Evolutionary conservation across 2,888 invertebrate genomes (phyloP), one percentile per base, ranked within the genome.

Genomic region (Nomada fucata): DNA sequence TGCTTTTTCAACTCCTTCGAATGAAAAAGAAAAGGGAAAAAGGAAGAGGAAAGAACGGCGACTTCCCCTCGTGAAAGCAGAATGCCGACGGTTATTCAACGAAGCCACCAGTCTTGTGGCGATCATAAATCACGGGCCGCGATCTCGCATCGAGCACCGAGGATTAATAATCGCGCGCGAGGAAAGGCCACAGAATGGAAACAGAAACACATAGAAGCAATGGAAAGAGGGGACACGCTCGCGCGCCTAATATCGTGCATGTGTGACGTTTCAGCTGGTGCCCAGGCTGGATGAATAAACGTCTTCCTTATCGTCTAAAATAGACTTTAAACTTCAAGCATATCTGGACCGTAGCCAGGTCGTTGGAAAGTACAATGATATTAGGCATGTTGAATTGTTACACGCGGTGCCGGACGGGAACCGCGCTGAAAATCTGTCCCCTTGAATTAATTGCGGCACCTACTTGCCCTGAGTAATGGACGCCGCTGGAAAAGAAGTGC

Each of bases 291-390:
- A 92, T 92, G 92, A 92, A 92, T 92, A 92, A 93, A 92, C 91
- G 92, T 92, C 93, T 93, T 93, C 92, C 92, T 93, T 93, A 93
- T 92, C 91, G 92, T 92, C 91, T 89, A 92, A 93, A 93, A 93
- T 93, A 92, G 92, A 91, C 91, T 92, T 91, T 87, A 92, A 93
- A 92, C 91, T 91, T 92, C 89, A 91, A 89, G 91, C 90, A 88
- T 91, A 91, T 90, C 92, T 93, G 93, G 93, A 93, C 89, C 91
- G 78, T 52, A 89, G 93, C 93, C 93, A 93, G 92, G 90, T 89
- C 83, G 85, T 88, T 89, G 89, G 84, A 88, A 89, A 90, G 86
- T 89, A 91, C 92, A 92, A 92, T 92, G 89, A 91, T 89, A 89
- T 90, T 90, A 79, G 84, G 79, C 84, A 82, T 83, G 89, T 90